Base-by-base conservation (phyloP, 1,140 invertebrate species). In the Pteromalus puparum region DNA sequence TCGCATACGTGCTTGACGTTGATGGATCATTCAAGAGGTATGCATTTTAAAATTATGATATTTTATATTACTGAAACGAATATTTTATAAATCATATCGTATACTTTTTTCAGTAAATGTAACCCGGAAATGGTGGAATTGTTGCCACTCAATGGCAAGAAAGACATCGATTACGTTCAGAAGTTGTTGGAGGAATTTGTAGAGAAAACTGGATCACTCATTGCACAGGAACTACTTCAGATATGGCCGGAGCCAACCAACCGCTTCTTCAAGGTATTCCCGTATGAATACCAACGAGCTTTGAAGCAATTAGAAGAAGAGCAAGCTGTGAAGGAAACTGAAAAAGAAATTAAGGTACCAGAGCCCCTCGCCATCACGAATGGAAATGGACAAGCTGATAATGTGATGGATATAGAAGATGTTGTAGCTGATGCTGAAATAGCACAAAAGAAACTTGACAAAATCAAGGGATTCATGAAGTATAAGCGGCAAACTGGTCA, bases 391-490 rank as follows among this genome's bases (percentile, higher is more conserved):
- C 87, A 90, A 28, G 86, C 87, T 85, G 93, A 93, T 1, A 91
- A 93, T 78, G 93, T 97, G 15, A 94, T 94, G 85, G 98, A 99
- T 90, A 99, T 99, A 87, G 98, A 99, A 93, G 98, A 98, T 91
- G 92, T 96, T 7, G 94, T 98, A 61, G 94, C 95, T 79, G 97
- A 97, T 90, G 93, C 95, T 21, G 94, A 95, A 5, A 92, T 96
- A 83, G 96, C 97, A 86, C 95, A 97, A 90, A 97, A 96, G 89
- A 96, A 96, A 89, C 93, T 99, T 30, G 98, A 99, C 93, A 99
- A 99, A 93, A 96, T 97, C 42, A 95, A 96, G 96, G 99, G 99
- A 72, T 99, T 99, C 93, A 96, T 99, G 88, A 99, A 99, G 90
- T 99, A 99, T 93, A 95, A 96, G 81, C 94, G 99, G 76, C 97